phyloP scores from a whole-genome alignment of 1,140 invertebrate genomes.

The Bombyx mandarina region DNA sequence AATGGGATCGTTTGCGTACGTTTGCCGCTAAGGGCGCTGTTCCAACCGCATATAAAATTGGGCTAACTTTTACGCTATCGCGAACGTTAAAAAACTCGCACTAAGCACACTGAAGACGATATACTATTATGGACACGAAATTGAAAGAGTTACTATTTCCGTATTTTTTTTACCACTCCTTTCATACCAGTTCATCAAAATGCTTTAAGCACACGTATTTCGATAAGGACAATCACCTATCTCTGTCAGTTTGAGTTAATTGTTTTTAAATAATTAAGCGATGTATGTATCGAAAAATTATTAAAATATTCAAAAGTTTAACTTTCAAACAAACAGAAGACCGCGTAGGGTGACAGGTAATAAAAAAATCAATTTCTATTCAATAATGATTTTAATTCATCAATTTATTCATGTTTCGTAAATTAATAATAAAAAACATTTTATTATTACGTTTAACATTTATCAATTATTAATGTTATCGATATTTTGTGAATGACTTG shows the following conservation, averaged over 20 bases:
- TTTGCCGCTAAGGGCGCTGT: no score
- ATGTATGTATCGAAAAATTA: not conserved
- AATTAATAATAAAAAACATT: constrained; percentile 28
- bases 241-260: not conserved
- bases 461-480: constrained; percentile 8
- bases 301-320: not conserved
- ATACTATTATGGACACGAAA: no score
- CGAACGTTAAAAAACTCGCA: no score
- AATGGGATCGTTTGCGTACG: no score
- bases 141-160: no score
- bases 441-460: constrained; percentile 36
- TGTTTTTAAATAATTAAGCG: not conserved
- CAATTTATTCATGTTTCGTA: constrained; percentile 41
- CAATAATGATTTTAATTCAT: constrained; percentile 52
- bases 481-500: constrained; percentile 5
- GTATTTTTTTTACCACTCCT: no score
- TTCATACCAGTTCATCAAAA: no score
- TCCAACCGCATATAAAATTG: no score
- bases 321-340: not conserved
- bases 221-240: no score
- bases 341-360: not conserved
- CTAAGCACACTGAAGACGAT: no score
- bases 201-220: no score
- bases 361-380: constrained; percentile 14
- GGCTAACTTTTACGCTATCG: no score